These are phyloP conservation scores for Chiroxiphia lanceolata DNA, from an alignment of 2,797 vertebrate species.

Conservation along the genomic window DNA sequence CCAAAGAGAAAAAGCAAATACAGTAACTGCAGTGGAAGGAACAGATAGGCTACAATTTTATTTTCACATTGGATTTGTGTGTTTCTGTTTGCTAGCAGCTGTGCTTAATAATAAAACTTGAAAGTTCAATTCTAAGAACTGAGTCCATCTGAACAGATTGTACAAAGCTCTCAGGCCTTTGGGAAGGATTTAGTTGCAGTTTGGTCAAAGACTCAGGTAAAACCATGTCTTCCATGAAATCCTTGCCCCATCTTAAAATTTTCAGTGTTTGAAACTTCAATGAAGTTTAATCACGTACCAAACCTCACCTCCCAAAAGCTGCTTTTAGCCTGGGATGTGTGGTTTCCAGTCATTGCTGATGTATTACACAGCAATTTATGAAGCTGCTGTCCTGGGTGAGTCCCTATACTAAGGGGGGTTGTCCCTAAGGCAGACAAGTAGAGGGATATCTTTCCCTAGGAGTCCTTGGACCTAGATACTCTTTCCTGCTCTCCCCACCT, in stretches of 20 bases:
- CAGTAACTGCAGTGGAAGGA: constrained; percentile 1
- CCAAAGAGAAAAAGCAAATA: constrained; percentile 45
- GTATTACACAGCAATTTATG: neutral
- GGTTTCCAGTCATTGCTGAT: neutral
- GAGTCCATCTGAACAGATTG: neutral
- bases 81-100: neutral
- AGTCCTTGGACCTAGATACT: neutral
- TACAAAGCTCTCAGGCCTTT: neutral
- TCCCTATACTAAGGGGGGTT: neutral
- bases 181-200: neutral
- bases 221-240: neutral
- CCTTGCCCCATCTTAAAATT: neutral
- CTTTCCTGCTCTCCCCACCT: neutral
- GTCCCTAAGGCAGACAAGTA: neutral
- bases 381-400: neutral
- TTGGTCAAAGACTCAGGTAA: neutral
- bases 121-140: neutral
- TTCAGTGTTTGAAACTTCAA: neutral
- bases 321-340: neutral
- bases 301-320: neutral
- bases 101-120: neutral
- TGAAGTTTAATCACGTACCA: neutral
- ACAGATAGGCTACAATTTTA: neutral
- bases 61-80: neutral
- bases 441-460: neutral